Evolutionary conservation across 2,888 invertebrate genomes (phyloP), one percentile per base, ranked within the genome.

Genomic region (Tachina fera): DNA sequence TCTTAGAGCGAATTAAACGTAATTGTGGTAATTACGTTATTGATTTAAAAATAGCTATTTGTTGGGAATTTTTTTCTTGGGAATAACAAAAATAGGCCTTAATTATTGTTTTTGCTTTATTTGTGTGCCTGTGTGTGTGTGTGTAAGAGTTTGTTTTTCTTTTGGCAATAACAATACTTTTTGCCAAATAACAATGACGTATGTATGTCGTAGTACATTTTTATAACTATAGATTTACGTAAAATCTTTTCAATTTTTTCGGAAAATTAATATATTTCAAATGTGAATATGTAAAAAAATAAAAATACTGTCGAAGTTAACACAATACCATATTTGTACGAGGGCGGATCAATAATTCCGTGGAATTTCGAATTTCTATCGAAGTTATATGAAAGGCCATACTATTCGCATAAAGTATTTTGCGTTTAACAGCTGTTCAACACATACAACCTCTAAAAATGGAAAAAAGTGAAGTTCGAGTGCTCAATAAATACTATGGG

Each of bases 21-120:
- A 63, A 9, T 14, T 58, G 31, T 0, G 31, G 53, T 61, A 39
- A 68, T 80, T 80, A 86, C 86, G 76, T 51, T 79, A 79, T 63
- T 19, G 43, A 49, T 61, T 72, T 86, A 83, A 83, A 86, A 79
- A 83, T 86, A 85, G 60, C 51, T 13, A 65, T 61, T 68, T 63
- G 6, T 14, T 79, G 47, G 1, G 10, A 31, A 13, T 58, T 79
- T 31, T 31, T 63, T 63, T 45, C 14, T 45, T 47, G 45, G 39
- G 47, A 75, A 71, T 22, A 41, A 63, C 0, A 47, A 70, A 75
- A 75, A 70, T 61, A 19, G 11, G 76, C 53, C 70, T 70, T 45
- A 81, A 67, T 45, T 0, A 9, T n/a, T 16, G 31, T 11, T 39
- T 47, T 16, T 16, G 31, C 31, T 4, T 49, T 16, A 3, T 39